phyloP scores from a whole-genome alignment of 1,140 invertebrate species.

The Drosophila busckii region DNA sequence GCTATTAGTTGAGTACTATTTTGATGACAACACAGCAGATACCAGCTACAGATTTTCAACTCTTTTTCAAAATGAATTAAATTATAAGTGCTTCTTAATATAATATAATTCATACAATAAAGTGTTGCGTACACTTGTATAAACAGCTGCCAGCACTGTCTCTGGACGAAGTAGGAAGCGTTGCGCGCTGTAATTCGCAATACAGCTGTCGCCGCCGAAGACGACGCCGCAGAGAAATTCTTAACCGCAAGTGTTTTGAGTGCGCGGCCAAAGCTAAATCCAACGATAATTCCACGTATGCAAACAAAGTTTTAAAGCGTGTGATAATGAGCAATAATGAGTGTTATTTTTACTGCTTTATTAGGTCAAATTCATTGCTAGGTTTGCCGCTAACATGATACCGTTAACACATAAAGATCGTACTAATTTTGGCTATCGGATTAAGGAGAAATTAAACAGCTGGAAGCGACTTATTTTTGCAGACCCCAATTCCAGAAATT shows the following conservation, averaged over 20 bases:
- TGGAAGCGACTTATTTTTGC: slow-evolving; percentile 94
- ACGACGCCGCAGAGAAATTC: slow-evolving; percentile 42
- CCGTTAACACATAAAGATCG: slow-evolving; percentile 88
- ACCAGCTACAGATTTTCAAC: slow-evolving; percentile 44
- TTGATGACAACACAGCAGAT: slow-evolving; percentile 71
- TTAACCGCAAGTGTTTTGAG: slow-evolving; percentile 11
- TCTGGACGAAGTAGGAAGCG: slow-evolving; percentile 43
- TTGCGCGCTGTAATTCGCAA: slow-evolving; percentile 19
- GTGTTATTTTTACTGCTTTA: background rate
- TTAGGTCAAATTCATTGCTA: background rate
- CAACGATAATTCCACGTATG: slow-evolving; percentile 69
- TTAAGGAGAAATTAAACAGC: slow-evolving; percentile 86
- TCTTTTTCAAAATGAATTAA: slow-evolving; percentile 55
- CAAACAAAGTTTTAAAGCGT: slow-evolving; percentile 56
- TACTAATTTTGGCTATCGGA: slow-evolving; percentile 82
- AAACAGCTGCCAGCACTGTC: slow-evolving; percentile 18
- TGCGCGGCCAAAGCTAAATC: slow-evolving; percentile 16
- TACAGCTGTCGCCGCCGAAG: slow-evolving; percentile 30
- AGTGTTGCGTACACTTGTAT: slow-evolving; percentile 40
- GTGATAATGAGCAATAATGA: slow-evolving; percentile 31
- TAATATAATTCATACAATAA: slow-evolving; percentile 22
- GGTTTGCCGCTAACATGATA: slow-evolving; percentile 75
- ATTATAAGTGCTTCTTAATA: slow-evolving; percentile 28
- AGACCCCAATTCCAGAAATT: slow-evolving; percentile 94
- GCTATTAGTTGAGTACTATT: slow-evolving; percentile 26